Conservation (phyloP, 2,888 invertebrate species). For the Lottia scabra region DNA sequence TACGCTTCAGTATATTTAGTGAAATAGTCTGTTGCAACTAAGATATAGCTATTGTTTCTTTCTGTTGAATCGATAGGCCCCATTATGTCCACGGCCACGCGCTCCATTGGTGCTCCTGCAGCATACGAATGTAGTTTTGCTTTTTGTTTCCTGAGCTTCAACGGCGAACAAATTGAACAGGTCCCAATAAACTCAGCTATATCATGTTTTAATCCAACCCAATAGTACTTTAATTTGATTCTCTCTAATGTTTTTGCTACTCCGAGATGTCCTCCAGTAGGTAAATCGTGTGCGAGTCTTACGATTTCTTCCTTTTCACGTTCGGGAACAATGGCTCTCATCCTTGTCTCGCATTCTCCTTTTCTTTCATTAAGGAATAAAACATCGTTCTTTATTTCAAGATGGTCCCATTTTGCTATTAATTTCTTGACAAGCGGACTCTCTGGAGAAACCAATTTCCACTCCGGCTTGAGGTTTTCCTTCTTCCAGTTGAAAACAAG, state of each 20-base stretch:
- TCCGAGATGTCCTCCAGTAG: background rate
- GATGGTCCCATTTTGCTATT: no score
- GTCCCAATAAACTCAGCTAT: background rate
- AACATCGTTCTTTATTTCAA: background rate
- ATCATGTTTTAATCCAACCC: slow-evolving; percentile 9
- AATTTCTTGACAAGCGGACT: background rate
- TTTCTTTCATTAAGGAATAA: background rate
- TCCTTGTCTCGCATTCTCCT: background rate
- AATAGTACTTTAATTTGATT: slow-evolving; percentile 10
- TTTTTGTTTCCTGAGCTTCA: no score
- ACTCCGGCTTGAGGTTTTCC: no score
- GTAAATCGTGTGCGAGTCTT: background rate
- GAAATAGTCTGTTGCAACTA: no score
- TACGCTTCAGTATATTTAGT: no score
- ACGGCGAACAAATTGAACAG: slow-evolving; percentile 5
- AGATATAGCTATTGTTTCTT: no score
- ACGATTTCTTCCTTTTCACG: background rate
- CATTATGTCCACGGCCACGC: no score
- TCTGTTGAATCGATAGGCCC: no score
- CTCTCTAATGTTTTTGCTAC: background rate
- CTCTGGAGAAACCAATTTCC: no score
- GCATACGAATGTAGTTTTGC: no score
- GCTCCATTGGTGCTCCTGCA: no score
- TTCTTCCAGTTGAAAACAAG: no score
- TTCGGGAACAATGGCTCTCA: background rate